Evolutionary conservation across 2,888 invertebrate species (phyloP).

Genomic region (Lasioglossum villosulum): DNA sequence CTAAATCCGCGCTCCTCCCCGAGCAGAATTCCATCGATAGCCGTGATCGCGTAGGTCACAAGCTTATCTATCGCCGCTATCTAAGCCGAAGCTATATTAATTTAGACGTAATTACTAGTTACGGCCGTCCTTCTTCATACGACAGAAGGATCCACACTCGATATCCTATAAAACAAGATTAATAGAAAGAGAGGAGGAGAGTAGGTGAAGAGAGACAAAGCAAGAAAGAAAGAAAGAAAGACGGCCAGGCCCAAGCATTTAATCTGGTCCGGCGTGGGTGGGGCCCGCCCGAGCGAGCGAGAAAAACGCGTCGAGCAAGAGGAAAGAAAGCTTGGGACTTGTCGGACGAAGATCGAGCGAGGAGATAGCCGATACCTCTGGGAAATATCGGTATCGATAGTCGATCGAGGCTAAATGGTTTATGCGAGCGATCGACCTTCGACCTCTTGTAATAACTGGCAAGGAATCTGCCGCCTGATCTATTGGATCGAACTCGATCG

Average conservation of each 20-base stretch:
- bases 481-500: slow-evolving; percentile 81
- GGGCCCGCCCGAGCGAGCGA: slow-evolving; percentile 68
- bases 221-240: slow-evolving; percentile 26
- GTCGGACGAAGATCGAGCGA: slow-evolving; percentile 77
- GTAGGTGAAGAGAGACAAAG: not conserved
- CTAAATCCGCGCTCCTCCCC: not conserved
- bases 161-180: not conserved
- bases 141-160: slow-evolving; percentile 8
- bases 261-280: slow-evolving; percentile 79
- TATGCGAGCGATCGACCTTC: slow-evolving; percentile 83
- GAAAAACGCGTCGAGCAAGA: slow-evolving; percentile 47
- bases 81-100: slow-evolving; percentile 29
- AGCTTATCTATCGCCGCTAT: slow-evolving; percentile 19
- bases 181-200: not conserved
- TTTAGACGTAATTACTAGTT: slow-evolving; percentile 30
- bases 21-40: not conserved
- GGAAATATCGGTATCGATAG: slow-evolving; percentile 84
- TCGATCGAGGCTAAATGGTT: slow-evolving; percentile 83
- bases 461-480: slow-evolving; percentile 81
- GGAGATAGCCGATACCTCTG: slow-evolving; percentile 81
- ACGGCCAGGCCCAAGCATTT: slow-evolving; percentile 76
- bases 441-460: slow-evolving; percentile 83
- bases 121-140: slow-evolving; percentile 6
- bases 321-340: slow-evolving; percentile 61
- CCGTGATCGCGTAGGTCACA: slow-evolving; percentile 1